Evolutionary conservation across 2,888 invertebrate species (phyloP).

Genomic region (Dryobotodes eremita): DNA sequence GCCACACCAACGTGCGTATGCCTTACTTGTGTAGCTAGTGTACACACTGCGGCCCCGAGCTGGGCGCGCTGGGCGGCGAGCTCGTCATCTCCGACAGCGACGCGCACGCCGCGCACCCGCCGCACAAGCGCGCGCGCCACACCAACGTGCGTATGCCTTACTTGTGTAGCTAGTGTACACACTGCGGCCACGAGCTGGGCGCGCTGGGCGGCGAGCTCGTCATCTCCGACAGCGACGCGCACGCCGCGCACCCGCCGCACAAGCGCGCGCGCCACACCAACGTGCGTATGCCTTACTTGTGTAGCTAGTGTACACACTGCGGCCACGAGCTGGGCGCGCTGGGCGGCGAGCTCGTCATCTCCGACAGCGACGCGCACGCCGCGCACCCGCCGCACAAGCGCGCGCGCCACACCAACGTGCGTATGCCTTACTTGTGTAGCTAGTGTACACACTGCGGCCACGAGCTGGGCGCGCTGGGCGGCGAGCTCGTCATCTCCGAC

Average conservation of each 20-base stretch:
- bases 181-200: constrained; percentile 56
- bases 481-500: too few species aligned
- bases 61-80: constrained; percentile 81
- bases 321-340: too few species aligned
- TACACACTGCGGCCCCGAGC: constrained; percentile 63
- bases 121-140: constrained; percentile 81
- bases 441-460: too few species aligned
- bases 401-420: too few species aligned
- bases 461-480: too few species aligned
- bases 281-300: constrained; percentile 70
- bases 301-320: too few species aligned
- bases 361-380: too few species aligned
- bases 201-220: constrained; percentile 83
- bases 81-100: constrained; percentile 85
- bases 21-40: too few species aligned
- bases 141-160: constrained; percentile 75
- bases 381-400: too few species aligned
- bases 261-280: constrained; percentile 81
- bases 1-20: constrained; percentile 79
- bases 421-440: too few species aligned
- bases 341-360: too few species aligned
- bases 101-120: constrained; percentile 72
- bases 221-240: constrained; percentile 82
- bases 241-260: constrained; percentile 73
- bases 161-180: too few species aligned